Percentiles rank a stretch among this genome's conserved stretches.
phyloP scores from a whole-genome alignment of 2,113 vertebrate species.

The Paedocypris sp. region DNA sequence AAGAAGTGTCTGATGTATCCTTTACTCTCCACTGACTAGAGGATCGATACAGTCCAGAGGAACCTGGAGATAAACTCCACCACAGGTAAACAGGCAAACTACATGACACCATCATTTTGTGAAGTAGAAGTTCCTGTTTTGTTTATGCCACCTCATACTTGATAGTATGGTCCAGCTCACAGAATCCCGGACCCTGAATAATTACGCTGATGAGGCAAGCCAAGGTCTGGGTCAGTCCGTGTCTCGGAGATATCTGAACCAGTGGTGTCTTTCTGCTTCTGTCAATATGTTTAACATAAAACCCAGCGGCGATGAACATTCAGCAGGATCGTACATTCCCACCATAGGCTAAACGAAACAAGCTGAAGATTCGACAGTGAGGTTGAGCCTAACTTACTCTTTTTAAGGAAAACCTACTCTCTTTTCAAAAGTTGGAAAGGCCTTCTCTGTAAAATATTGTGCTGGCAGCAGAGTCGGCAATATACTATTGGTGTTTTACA shows the following conservation, averaged over 20 bases:
- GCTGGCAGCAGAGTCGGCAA: no score
- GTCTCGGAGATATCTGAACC: conserved; percentile 8
- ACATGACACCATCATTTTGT: neutral
- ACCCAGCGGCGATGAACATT: conserved; percentile 9
- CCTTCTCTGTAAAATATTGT: no score
- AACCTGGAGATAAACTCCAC: neutral
- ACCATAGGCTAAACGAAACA: conserved; percentile 16
- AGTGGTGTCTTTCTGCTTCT: neutral
- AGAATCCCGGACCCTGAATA: neutral
- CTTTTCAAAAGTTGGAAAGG: no score
- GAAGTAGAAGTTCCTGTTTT: neutral
- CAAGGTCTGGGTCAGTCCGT: conserved; percentile 3
- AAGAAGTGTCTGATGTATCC: conserved; percentile 30
- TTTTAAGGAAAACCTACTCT: no score
- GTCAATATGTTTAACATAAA: conserved; percentile 13
- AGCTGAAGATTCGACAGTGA: conserved; percentile 3
- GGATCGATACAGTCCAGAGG: conserved; percentile 37
- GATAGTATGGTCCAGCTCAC: neutral
- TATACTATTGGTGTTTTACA: no score
- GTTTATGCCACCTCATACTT: neutral
- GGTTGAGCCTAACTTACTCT: no score
- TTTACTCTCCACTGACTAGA: conserved; percentile 35
- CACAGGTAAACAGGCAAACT: neutral
- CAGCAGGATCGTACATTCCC: conserved; percentile 23
- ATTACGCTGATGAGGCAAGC: conserved; percentile 20